Base-by-base conservation (phyloP, 1,140 invertebrate genomes). In the Cepaea nemoralis region DNA sequence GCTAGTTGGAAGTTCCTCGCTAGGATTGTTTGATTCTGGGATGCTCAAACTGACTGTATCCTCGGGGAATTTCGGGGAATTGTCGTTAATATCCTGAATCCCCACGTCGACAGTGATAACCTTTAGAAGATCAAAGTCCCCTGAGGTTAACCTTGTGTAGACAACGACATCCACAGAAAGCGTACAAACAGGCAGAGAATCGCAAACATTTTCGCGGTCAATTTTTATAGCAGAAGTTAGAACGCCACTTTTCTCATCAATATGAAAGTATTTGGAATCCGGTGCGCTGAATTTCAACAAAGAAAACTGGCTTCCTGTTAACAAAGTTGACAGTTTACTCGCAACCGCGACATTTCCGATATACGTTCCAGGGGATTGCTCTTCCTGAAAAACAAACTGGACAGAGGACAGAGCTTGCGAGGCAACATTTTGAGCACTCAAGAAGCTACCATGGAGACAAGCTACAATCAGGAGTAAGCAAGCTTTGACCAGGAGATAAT, bases 161-260 rank as follows among this genome's bases (percentile, higher is more conserved):
- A 83, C 84, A 48, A 48, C 84, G 40, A 88, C 81, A 66, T 79
- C 74, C 19, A 84, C 79, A 27, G 39, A 59, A 63, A 83, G 55
- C 39, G 67, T 78, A 77, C 83, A 89, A 33, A 59, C 69, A 16
- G 50, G 24, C n/a, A 55, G 67, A n/a, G 45, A 76, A 59, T 75
- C 40, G 80, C 89, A 89, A 0, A 87, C 77, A 1, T 63, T 50
- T 84, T 89, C 89, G 0, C 88, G 66, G 67, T 89, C 88, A 27
- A 89, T 85, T 63, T 80, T 84, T 42, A 75, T 59, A 16, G 39
- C 40, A 0, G 85, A 86, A 69, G 96, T 93, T 31, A 99, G 94
- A 3, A 96, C 94, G 1, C 97, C 97, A 0, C 94, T 95, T 88
- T 98, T 96, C 91, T 98, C 96, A 59, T 96, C 95, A 76, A 98